Percentiles rank a stretch among this genome's conserved stretches.
phyloP scores from a whole-genome alignment of 2,888 invertebrate genomes.

The Polydrusus pterygomalis region DNA sequence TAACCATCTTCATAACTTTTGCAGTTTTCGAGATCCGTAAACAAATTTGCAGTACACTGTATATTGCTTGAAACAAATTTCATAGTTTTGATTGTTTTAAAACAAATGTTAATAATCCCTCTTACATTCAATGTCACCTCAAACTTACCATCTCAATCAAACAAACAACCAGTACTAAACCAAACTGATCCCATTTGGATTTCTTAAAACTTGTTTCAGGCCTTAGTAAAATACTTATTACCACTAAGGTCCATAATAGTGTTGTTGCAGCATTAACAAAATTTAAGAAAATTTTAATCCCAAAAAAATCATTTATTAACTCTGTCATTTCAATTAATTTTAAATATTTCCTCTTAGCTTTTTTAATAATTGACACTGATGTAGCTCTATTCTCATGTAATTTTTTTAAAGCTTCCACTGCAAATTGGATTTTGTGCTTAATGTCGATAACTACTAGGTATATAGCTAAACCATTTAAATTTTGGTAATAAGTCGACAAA shows the following conservation, averaged over 20 bases:
- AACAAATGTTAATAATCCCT: no score
- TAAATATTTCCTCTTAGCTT: slow-evolving; percentile 32
- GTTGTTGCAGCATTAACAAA: slow-evolving; percentile 14
- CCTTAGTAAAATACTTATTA: not conserved
- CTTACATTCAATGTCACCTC: no score
- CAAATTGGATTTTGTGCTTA: slow-evolving; percentile 16
- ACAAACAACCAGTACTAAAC: not conserved
- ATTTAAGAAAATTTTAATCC: slow-evolving; percentile 24
- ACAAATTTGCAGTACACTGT: no score
- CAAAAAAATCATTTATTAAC: slow-evolving; percentile 31
- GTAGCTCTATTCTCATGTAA: not conserved
- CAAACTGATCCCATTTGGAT: not conserved
- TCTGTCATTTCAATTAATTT: not conserved
- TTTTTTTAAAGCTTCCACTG: slow-evolving; percentile 1
- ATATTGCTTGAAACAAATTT: no score
- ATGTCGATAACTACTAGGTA: not conserved
- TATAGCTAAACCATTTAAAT: slow-evolving; percentile 12
- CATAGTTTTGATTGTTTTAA: no score
- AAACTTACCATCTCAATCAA: not conserved
- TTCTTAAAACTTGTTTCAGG: not conserved
- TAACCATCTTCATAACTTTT: no score
- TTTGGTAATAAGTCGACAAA: slow-evolving; percentile 19
- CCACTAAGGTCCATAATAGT: slow-evolving; percentile 13
- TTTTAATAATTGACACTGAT: slow-evolving; percentile 1
- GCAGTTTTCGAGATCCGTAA: no score